These are phyloP conservation scores for Ataeniobius toweri DNA, from an alignment of 2,797 vertebrate species.

Conservation along the genomic window DNA sequence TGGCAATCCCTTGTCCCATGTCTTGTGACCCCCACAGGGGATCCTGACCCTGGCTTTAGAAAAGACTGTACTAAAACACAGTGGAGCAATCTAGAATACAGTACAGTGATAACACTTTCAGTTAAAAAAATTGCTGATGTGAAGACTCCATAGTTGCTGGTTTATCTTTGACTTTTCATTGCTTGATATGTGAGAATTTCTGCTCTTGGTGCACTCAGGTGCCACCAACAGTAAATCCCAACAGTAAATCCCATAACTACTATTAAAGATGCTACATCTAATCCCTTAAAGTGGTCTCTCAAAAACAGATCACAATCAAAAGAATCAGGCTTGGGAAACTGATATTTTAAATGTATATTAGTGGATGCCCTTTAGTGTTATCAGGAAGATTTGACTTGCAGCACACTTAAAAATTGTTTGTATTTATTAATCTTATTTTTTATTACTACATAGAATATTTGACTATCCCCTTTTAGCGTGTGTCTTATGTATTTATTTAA, in stretches of 20 bases:
- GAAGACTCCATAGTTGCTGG: slow-evolving; percentile 24
- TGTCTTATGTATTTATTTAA: background rate
- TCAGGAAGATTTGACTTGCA: background rate
- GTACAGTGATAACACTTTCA: slow-evolving; percentile 11
- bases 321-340: slow-evolving; percentile 11
- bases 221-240: slow-evolving; percentile 32
- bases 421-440: background rate
- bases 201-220: slow-evolving; percentile 47
- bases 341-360: background rate
- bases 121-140: slow-evolving; percentile 16
- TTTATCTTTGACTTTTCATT: slow-evolving; percentile 55
- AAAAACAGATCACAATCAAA: background rate
- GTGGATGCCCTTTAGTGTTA: background rate
- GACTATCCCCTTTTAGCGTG: background rate
- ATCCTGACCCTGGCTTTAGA: background rate
- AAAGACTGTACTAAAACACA: background rate
- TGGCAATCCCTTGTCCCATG: background rate
- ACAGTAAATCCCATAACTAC: slow-evolving; percentile 30
- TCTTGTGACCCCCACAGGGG: background rate
- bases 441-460: background rate
- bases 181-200: slow-evolving; percentile 41
- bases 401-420: background rate
- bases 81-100: slow-evolving; percentile 1
- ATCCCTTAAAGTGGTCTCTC: slow-evolving; percentile 31
- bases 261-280: slow-evolving; percentile 37